Evolutionary conservation across 1,140 invertebrate genomes (phyloP), one percentile per base, ranked within the genome.

Genomic region (Lordiphosa collinella): DNA sequence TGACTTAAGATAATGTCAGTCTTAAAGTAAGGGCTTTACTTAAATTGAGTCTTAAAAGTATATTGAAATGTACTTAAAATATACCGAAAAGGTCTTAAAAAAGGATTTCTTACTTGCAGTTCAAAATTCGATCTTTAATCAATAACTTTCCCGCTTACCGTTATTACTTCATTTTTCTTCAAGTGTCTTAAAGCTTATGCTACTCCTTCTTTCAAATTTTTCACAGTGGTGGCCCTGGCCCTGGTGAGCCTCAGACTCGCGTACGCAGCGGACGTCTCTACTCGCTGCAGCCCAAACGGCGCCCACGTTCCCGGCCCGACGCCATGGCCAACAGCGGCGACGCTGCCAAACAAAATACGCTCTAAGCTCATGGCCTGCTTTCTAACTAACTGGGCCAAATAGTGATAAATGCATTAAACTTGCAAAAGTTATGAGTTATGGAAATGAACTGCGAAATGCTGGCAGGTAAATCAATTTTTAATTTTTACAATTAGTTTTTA

Each of bases 261-360:
- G 53, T 48, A 32, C 86, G 87, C 57, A 89, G 82, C 57, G 82
- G 82, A 34, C 82, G 88, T 7, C 64, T 89, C n/a, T 89, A 89
- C 60, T 89, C 88, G 47, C 56, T 89, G 75, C 88, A 89, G 78
- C 76, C 87, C 31, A 89, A 88, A 53, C 36, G 72, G 72, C 87
- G 86, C 73, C 74, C 87, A 82, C 82, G 87, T 67, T 73, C 85
- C 38, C 79, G 86, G 38, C 85, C 72, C 44, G 66, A 79, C 31
- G 52, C 86, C 31, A 68, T 74, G 50, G 68, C 82, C 70, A 79
- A 86, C 36, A 48, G 70, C 40, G 69, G 67, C 47, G 74, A 86
- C 12, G 76, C 57, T 47, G 78, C 76, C 79, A 88, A 88, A 55
- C 86, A 88, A 74, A 79, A 88, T 34, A 88, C 86, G 48, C 71